Base-by-base conservation (phyloP, 2,888 invertebrate genomes). In the Drosophila trichaetosa region DNA sequence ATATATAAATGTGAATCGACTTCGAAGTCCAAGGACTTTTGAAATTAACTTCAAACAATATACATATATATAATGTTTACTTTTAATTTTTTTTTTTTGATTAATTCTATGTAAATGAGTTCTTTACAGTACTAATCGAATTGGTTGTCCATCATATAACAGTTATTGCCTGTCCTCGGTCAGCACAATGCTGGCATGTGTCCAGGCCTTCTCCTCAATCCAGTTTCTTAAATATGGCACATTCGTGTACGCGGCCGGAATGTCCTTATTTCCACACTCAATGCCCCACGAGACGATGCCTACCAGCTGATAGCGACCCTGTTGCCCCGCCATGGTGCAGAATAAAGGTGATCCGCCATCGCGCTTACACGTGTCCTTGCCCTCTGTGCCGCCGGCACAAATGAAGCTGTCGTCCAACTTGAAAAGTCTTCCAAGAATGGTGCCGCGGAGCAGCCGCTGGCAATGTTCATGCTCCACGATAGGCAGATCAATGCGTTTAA, bases 321-420 rank as follows among this genome's bases (percentile, higher is more conserved):
- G 21, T 5, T 79, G 42, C 0, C 82, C 83, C 0, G 95, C 95
- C 40, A 91, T 68, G 0, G 76, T 79, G 82, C 97, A 97, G n/a
- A 96, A 96, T 5, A 97, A 92, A 0, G 97, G 96, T 7, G 96
- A 96, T 1, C 97, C 97, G 0, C 97, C 97, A 85, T 97, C 97
- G 4, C 93, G 91, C 18, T 91, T 75, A 59, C 92, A 92, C 1
- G 91, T 90, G 54, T 92, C 92, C 80, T 94, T 94, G 27, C 95
- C 96, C 0, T 91, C 73, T 76, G 95, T 95, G 0, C 97, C 97
- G 0, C 97, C 97, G 0, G 97, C 97, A 85, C 97, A 97, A 71
- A 96, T 94, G 91, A 97, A 96, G 16, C 95, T 95, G 0, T 93
- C 82, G 83, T 96, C 95, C 1, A 97, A 93, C 38, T 92, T 80